Base-by-base conservation (phyloP, 2,888 invertebrate genomes). In the Drosophila melanosoma region DNA sequence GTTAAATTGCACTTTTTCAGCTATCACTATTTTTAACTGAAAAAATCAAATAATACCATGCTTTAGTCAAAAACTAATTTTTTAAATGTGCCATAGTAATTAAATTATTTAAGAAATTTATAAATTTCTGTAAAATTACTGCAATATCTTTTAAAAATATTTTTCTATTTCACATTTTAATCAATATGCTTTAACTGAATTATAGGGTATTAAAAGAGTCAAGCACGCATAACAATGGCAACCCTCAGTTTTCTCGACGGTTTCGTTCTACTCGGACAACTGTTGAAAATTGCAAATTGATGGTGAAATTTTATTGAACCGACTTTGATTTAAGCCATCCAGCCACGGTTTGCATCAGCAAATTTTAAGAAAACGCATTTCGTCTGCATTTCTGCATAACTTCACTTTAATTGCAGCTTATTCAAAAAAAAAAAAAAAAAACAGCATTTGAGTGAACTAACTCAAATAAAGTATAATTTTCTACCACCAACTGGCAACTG, bases 201-300 rank as follows among this genome's bases (percentile, higher is more conserved):
- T 8, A 7, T 23, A 76, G 76, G 12, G 76, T 57, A 76, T 72
- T 2, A 20, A 23, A 35, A 38, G 56, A 76, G 72, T 77, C 73
- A 69, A 77, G 77, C 77, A 76, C 57, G 71, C 63, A 64, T 74
- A 74, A 78, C 65, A 75, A 66, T 33, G 63, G 42, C 76, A 79
- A 65, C 79, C 79, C 79, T 73, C 61, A 48, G 23, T 32, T 48
- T 67, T 33, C 20, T 40, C 56, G 54, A 56, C 53, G 74, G 51
- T 33, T 54, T 73, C 36, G 36, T 65, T 59, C 51, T 42, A 61
- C 62, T 71, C 42, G 71, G 81, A 79, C 81, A 81, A 81, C 81
- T 81, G 81, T 81, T 76, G 74, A 81, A 74, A 81, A 81, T 81
- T 52, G 81, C 71, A 72, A 81, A 79, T 81, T 81, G 69, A 81